Conservation (phyloP, 2,888 invertebrate genomes). For the Cantharis rufa region DNA sequence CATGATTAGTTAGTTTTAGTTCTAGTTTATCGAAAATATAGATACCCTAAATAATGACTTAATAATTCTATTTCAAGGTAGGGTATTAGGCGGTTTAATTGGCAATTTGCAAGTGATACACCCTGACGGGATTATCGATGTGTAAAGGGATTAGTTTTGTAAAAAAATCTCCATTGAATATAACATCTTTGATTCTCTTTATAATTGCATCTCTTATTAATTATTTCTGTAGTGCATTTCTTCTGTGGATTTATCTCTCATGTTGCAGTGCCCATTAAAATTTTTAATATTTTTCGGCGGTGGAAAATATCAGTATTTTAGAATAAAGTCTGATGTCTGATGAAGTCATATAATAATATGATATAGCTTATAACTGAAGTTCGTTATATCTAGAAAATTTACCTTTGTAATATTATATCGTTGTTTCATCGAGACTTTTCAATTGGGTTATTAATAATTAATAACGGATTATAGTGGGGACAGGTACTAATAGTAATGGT, state of each 20-base stretch:
- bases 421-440: no score
- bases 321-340: no score
- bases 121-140: neutral
- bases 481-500: no score
- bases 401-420: no score
- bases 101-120: neutral
- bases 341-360: no score
- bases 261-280: no score
- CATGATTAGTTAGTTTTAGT: neutral
- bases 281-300: no score
- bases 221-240: neutral
- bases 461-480: no score
- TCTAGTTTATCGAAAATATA: neutral
- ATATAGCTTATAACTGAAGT: no score
- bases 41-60: neutral
- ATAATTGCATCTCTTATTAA: neutral
- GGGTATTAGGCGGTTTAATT: neutral
- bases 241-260: neutral
- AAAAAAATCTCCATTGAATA: neutral
- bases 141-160: neutral
- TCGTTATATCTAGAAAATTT: no score
- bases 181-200: neutral
- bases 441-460: no score
- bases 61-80: neutral
- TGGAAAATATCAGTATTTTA: no score